Evolutionary conservation across 1,140 invertebrate genomes (phyloP), one percentile per base, ranked within the genome.

Genomic region (Holotrichia oblita): DNA sequence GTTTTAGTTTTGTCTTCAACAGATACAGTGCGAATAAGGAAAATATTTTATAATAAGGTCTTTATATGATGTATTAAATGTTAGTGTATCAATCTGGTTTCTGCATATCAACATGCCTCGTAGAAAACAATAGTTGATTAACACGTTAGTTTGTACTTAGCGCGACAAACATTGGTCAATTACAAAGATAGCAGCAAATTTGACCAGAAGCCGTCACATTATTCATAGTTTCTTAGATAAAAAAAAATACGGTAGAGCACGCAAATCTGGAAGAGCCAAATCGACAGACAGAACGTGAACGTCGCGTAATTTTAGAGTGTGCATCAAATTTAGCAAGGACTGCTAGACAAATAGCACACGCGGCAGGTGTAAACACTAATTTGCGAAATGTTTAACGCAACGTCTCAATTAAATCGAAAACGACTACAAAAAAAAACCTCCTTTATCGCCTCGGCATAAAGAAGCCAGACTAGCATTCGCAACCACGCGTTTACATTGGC

Each of bases 151-250:
- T 20, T 9, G 20, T 17, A 22, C n/a, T 61, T 20, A 14, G 59
- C 59, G 59, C 59, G n/a, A 22, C 59, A 61, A 61, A 61, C 0
- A 61, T 61, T 61, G n/a, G 59, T 61, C 59, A 61, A 2, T 61
- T 61, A 8, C 0, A 61, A 61, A 61, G 8, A 61, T 61, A 48
- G 44, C 44, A 48, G 44, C 10, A 48, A 48, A 48, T 48, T 48
- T 48, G 44, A 48, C 2, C n/a, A 14, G 44, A 10, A 48, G 44
- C 2, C 7, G 44, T 48, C 44, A 48, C 7, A 6, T 48, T 2
- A 8, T 48, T 48, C 44, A 48, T 17, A 10, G 2, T 48, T 2
- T 48, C 2, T 17, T 17, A 48, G 7, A 48, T 17, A 48, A 48
- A 48, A 6, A 48, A 48, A 48, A 48, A 3, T 2, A 48, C 44